A percentile compares a stretch with the other conserved stretches of the same genome.
Conservation (phyloP, 2,888 invertebrate species). For the Ichneumoninae sp. region DNA sequence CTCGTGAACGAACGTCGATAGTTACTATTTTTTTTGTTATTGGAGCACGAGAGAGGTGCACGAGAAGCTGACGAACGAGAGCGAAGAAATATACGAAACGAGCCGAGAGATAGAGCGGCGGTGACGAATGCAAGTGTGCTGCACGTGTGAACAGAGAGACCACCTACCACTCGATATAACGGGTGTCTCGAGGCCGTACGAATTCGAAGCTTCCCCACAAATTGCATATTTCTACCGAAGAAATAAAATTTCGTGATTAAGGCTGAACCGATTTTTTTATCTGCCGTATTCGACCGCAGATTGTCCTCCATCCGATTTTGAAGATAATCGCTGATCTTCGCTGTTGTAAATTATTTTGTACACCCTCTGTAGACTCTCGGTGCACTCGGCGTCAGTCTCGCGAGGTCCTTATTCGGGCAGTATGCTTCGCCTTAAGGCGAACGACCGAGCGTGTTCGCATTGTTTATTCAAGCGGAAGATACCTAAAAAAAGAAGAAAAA, state of each 20-base stretch:
- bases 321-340: neutral
- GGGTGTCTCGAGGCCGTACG: slow-evolving; percentile 60
- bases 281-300: neutral
- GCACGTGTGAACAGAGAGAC: slow-evolving; percentile 69
- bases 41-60: neutral
- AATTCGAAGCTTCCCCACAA: neutral
- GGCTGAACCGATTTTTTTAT: neutral
- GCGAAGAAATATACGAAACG: slow-evolving; percentile 26
- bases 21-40: neutral
- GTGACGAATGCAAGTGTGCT: slow-evolving; percentile 69
- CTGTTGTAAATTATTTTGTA: slow-evolving; percentile 1
- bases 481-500: neutral
- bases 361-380: slow-evolving; percentile 57
- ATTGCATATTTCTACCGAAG: neutral
- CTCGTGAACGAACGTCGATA: neutral
- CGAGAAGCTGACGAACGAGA: slow-evolving; percentile 27
- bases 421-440: slow-evolving; percentile 60
- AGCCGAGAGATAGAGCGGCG: slow-evolving; percentile 38
- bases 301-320: neutral
- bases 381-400: slow-evolving; percentile 58
- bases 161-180: slow-evolving; percentile 67
- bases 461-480: slow-evolving; percentile 36
- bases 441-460: slow-evolving; percentile 58
- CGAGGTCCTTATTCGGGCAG: slow-evolving; percentile 68
- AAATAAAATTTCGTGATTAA: neutral